These are phyloP conservation scores for Artibeus lituratus DNA, from an alignment of 2,797 vertebrate genomes.

Conservation along the genomic window DNA sequence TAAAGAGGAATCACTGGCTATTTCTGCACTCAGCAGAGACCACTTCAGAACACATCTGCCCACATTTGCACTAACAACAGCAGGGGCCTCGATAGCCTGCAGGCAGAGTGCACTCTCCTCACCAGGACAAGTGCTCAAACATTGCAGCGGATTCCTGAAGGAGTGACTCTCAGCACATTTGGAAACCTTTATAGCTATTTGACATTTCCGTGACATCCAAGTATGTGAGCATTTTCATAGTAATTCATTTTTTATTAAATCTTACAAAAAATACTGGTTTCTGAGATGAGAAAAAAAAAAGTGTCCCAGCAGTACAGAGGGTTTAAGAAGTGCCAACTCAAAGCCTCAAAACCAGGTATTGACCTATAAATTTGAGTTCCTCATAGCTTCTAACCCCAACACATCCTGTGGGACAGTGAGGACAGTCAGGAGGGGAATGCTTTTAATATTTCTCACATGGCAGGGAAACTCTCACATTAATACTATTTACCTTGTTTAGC, in stretches of 20 bases:
- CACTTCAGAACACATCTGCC: background rate
- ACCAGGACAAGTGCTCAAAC: background rate
- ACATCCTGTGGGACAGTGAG: background rate
- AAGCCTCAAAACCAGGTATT: background rate
- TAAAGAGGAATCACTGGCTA: background rate
- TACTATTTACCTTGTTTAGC: background rate
- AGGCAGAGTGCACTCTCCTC: accelerated
- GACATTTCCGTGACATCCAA: background rate
- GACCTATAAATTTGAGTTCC: background rate
- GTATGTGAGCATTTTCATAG: background rate
- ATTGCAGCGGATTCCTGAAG: background rate
- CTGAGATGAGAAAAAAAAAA: background rate
- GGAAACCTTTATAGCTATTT: background rate
- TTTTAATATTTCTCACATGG: background rate
- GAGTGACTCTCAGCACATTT: background rate
- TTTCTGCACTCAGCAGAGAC: background rate
- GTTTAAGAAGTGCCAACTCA: background rate
- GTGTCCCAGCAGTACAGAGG: background rate
- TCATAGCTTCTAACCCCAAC: background rate
- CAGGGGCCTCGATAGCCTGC: accelerated
- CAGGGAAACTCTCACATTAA: background rate
- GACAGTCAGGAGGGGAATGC: background rate
- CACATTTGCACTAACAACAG: background rate
- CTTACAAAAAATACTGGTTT: background rate
- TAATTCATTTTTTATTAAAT: background rate